Percentiles rank a stretch among this genome's conserved stretches.
These are phyloP conservation scores for Vulpes ferrilata DNA, from an alignment of 2,113 vertebrate species.

Conservation along the genomic window DNA sequence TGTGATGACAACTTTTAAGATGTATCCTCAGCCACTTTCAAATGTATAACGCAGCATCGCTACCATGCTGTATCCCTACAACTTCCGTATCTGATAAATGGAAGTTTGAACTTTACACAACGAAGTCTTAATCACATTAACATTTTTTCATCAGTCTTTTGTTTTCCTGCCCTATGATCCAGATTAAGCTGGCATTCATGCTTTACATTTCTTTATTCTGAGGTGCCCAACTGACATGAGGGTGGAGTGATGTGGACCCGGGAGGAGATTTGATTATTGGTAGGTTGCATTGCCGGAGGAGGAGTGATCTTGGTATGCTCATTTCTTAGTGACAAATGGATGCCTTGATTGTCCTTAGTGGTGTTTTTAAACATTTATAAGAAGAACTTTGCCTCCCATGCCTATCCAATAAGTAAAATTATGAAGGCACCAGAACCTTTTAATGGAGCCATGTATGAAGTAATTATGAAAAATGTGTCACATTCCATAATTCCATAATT, in stretches of 20 bases:
- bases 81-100: not conserved
- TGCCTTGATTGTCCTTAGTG: not conserved
- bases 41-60: not conserved
- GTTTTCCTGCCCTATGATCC: not conserved
- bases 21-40: not conserved
- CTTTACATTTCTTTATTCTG: not conserved
- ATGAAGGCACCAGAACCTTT: not conserved
- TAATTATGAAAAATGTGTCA: conserved; percentile 60
- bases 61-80: not conserved
- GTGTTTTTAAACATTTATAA: not conserved
- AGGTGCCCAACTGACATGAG: not conserved
- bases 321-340: not conserved
- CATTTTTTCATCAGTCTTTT: not conserved
- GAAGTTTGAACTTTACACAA: not conserved
- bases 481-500: conserved; percentile 25
- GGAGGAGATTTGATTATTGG: not conserved
- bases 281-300: not conserved
- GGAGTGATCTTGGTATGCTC: not conserved
- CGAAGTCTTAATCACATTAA: not conserved
- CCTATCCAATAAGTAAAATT: conserved; percentile 57
- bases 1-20: not conserved
- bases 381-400: not conserved
- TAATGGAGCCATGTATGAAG: conserved; percentile 21
- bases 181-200: not conserved
- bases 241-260: not conserved